These are phyloP conservation scores for Salvator merianae DNA, from an alignment of 2,113 vertebrate species.

Conservation along the genomic window DNA sequence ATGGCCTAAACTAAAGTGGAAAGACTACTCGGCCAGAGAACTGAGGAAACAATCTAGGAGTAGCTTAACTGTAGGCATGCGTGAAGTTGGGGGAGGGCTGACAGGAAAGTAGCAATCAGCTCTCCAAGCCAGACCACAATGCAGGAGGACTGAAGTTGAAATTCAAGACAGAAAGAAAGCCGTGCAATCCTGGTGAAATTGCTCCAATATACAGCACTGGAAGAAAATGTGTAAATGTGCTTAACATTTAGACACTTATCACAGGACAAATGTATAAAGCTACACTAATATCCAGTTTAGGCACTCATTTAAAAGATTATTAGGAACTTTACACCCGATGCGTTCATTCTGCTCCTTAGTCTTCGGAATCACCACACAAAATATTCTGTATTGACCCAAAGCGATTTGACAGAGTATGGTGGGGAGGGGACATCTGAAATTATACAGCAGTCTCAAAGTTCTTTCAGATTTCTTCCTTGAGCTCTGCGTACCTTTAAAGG, in stretches of 20 bases:
- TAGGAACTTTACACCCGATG: background rate
- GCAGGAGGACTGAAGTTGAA: background rate
- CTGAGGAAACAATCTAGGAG: background rate
- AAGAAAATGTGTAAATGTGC: background rate
- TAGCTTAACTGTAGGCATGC: slow-evolving; percentile 15
- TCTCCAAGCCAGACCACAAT: slow-evolving; percentile 9
- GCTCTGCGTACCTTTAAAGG: too few relatives aligned
- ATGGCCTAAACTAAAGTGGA: background rate
- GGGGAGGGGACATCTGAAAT: too few relatives aligned
- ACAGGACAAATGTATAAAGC: background rate
- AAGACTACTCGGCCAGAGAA: slow-evolving; percentile 18
- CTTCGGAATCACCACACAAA: too few relatives aligned
- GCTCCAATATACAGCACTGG: background rate
- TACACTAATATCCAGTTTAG: background rate
- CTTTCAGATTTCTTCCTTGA: too few relatives aligned
- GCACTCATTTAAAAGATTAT: background rate
- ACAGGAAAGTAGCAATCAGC: slow-evolving; percentile 40
- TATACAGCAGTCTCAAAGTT: too few relatives aligned
- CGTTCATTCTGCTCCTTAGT: too few relatives aligned
- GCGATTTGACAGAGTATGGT: too few relatives aligned
- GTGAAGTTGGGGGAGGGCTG: slow-evolving; percentile 17
- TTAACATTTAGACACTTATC: background rate
- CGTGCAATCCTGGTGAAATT: background rate
- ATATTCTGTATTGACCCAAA: too few relatives aligned
- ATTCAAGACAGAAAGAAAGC: background rate